Evolutionary conservation across 2,113 vertebrate species (phyloP).

Genomic region (Chunga burmeisteri): DNA sequence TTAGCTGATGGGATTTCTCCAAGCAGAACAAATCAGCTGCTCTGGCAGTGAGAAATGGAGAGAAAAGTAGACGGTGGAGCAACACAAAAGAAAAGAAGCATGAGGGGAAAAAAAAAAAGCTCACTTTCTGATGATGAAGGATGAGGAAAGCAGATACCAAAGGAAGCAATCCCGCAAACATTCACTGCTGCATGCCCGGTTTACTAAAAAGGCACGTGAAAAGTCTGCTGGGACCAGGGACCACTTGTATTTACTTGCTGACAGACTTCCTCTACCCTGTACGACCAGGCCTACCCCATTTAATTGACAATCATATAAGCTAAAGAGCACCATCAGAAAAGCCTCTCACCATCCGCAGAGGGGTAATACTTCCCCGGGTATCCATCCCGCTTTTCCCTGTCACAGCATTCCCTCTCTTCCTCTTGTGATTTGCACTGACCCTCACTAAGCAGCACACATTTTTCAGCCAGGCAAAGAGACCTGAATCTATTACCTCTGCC

Average conservation of each 20-base stretch:
- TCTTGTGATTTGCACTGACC: not conserved
- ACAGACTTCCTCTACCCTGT: not conserved
- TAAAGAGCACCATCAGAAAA: not conserved
- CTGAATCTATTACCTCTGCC: not conserved
- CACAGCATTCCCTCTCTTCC: not conserved
- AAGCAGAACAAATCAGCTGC: not conserved
- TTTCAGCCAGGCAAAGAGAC: not conserved
- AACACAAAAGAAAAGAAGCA: not conserved
- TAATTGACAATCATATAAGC: not conserved
- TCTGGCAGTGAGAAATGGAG: not conserved
- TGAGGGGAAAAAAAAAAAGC: too few relatives aligned
- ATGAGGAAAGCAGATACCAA: not conserved
- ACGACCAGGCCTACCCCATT: not conserved
- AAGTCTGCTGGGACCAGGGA: not conserved
- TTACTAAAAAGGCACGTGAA: not conserved
- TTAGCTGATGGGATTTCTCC: not conserved
- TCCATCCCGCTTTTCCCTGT: not conserved
- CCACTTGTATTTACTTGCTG: not conserved
- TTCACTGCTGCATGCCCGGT: not conserved
- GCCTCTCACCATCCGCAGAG: not conserved
- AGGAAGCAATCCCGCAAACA: not conserved
- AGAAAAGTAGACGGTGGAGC: not conserved
- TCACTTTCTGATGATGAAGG: not conserved
- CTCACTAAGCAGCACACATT: rapidly evolving
- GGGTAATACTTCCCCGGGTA: not conserved